Base-by-base conservation (phyloP, 2,888 invertebrate species). In the Himalopsyche tibetana region DNA sequence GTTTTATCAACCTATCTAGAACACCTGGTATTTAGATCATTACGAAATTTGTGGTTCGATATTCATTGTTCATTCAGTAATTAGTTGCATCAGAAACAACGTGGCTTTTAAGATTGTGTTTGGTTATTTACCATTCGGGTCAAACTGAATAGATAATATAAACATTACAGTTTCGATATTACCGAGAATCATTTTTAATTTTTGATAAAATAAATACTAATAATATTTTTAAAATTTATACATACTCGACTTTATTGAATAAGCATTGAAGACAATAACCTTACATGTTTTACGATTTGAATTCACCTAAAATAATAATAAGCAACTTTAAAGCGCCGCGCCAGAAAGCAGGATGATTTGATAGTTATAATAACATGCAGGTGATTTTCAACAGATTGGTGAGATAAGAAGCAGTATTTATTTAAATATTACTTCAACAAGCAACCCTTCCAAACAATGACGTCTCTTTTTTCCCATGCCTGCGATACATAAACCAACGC, bases 1-100 rank as follows among this genome's bases (percentile, higher is more conserved):
- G 63, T 63, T 63, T 63, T 5, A 63, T 63, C 63, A 63, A 63
- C 63, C 63, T 63, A 63, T 63, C 9, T 63, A 63, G 63, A 28
- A 15, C 63, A 63, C 63, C 63, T 63, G 63, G 63, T 63, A 63
- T 63, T 63, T 63, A 63, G 19, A 63, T 63, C 63, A 19, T 63
- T 63, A 19, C 63, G 19, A 63, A 63, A 63, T 63, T 12, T 15
- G 9, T 28, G 63, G 28, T 19, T 9, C 28, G 63, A 19, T 63
- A 63, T 63, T 63, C 63, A 63, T 63, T 63, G 63, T 63, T n/a
- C 28, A 63, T 63, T 63, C 63, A 63, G 28, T 63, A 63, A 63
- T 63, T 19, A 63, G 6, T 63, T n/a, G 11, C 28, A n/a, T 63
- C 63, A 28, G 63, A 63, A 28, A 9, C 63, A 6, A 63, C 63